These are phyloP conservation scores for Lamprotornis superbus DNA, from an alignment of 2,113 vertebrate species.

Conservation along the genomic window DNA sequence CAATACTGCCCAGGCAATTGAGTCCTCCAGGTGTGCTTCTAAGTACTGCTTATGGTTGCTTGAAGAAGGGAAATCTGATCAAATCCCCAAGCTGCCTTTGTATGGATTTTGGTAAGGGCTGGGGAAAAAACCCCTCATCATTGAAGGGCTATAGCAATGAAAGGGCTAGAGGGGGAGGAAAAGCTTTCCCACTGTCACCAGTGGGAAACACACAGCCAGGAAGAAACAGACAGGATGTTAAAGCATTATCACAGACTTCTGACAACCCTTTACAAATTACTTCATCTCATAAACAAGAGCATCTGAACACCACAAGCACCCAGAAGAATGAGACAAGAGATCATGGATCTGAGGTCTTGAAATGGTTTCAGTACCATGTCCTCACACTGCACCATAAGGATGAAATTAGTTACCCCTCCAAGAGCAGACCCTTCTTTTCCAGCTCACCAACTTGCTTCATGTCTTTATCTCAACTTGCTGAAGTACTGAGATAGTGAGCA, in stretches of 20 bases:
- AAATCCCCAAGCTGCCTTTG: neutral
- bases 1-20: neutral
- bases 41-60: neutral
- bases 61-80: neutral
- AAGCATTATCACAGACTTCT: neutral
- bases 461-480: neutral
- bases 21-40: neutral
- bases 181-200: neutral
- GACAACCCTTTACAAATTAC: neutral
- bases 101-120: neutral
- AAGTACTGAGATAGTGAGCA: neutral
- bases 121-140: neutral
- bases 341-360: neutral
- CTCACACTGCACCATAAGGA: neutral
- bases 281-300: neutral
- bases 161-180: neutral
- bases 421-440: neutral
- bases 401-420: neutral
- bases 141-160: neutral
- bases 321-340: neutral
- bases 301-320: neutral
- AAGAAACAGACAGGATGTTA: neutral
- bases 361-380: neutral
- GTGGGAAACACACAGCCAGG: neutral
- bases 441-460: neutral